Base-by-base conservation (phyloP, 2,888 invertebrate species). In the Fragum fragum region DNA sequence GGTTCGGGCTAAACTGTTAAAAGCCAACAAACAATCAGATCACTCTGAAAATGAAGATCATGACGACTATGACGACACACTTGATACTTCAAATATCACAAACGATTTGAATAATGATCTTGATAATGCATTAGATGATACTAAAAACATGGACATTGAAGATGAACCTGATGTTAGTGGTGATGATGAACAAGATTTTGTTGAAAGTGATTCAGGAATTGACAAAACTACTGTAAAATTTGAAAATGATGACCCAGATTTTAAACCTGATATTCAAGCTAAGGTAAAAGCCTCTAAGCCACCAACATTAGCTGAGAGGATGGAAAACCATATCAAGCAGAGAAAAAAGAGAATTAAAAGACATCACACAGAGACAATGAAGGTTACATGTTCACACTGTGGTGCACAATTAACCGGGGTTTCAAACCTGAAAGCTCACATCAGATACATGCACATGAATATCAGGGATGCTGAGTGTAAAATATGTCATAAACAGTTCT, bases 381-480 rank as follows among this genome's bases (percentile, higher is more conserved):
- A 57, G 7, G 26, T 57, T 11, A 14, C 3, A 9, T 57, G 57
- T 32, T 16, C n/a, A 11, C 63, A 63, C 63, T 36, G 63, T 9
- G 36, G 36, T 63, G 6, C 36, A 32, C 21, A 63, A 6, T 18
- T 63, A 2, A 63, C 57, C 9, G 57, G 57, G 18, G 63, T 32
- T 18, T 28, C 63, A 18, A n/a, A 21, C 63, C 36, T 57, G 57
- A 57, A 57, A 18, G 32, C 32, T 36, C 36, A 63, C 28, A 36
- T 63, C 36, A n/a, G n/a, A 32, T 63, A 36, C 63, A 63, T 36
- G 63, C 63, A 63, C 28, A n/a, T 36, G 36, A 63, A 63, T 1
- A 63, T 32, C n/a, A 36, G 63, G 36, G 28, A 63, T 32, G 32
- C 36, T 14, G 21, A 63, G 16, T 63, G 32, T 32, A 63, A 63